These are phyloP conservation scores for Scortum barcoo DNA, from an alignment of 2,113 vertebrate species.

Conservation along the genomic window DNA sequence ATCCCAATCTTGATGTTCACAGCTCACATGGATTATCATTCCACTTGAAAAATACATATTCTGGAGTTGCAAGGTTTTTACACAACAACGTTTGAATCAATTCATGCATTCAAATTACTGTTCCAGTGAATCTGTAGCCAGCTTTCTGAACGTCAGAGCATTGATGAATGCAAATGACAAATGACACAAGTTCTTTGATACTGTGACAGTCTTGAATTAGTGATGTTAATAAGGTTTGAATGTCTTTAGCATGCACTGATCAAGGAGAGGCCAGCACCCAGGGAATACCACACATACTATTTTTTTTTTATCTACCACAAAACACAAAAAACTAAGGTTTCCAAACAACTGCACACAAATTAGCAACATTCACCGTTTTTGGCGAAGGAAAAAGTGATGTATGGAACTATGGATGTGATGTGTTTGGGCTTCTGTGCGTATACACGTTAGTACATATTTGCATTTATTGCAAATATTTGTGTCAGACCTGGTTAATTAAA, in stretches of 20 bases:
- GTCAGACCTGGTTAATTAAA: conserved; percentile 15
- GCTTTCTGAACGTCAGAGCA: neutral
- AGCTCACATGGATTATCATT: neutral
- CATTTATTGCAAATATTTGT: neutral
- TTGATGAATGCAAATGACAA: too few relatives aligned
- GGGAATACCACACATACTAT: neutral
- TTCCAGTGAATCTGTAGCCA: neutral
- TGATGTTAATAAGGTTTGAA: conserved; percentile 6
- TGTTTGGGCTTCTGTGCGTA: neutral
- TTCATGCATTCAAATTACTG: neutral
- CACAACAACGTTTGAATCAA: neutral
- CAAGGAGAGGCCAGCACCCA: neutral
- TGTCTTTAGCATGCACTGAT: conserved; percentile 21
- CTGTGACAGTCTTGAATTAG: conserved; percentile 15
- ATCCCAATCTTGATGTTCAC: neutral
- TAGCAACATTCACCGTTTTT: conserved; percentile 25
- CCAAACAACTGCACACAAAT: conserved; percentile 20
- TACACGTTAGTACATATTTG: neutral
- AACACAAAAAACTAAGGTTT: neutral
- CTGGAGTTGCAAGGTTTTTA: neutral
- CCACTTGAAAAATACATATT: neutral
- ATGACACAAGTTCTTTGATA: conserved; percentile 10
- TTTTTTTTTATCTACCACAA: neutral
- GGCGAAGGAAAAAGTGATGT: neutral
- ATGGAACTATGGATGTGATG: neutral